Base-by-base conservation (phyloP, 1,140 invertebrate genomes). In the Drosophila pachea region DNA sequence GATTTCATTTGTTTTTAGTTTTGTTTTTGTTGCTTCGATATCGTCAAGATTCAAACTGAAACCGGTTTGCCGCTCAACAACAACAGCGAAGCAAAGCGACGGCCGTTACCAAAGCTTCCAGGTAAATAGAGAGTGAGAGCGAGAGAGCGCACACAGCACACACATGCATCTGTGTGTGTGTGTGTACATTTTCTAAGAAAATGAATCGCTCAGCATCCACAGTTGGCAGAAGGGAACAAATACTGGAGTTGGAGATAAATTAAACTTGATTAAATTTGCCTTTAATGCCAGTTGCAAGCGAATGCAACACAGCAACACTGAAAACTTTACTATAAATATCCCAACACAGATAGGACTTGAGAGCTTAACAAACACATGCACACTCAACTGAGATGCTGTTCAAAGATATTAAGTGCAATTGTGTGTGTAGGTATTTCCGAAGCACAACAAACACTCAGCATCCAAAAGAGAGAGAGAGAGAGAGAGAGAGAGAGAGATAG, bases 101-200 rank as follows among this genome's bases (percentile, higher is more conserved):
- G 64, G 72, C 42, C 73, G 78, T 73, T 59, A 70, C 75, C 60
- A 63, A 73, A 69, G 68, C 69, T 76, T 42, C 22, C 31, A 70
- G 42, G 45, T 36, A 66, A 68, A 73, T 58, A 43, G 59, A 70
- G 65, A 73, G 64, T 33, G 45, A 65, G 66, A 65, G 64, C 32
- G 50, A 76, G 66, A 62, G 42, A 47, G 42, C 43, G 38, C 29
- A 35, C 64, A 38, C 36, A 40, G 52, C 52, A 63, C 42, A 29
- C 35, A 61, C 48, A 72, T 61, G 5, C 38, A 62, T 59, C 12
- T 49, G 53, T 36, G 54, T 53, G 55, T 62, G 52, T 78, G 14
- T 60, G 56, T 59, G 63, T 56, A 49, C 69, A 82, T 82, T 77
- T 82, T 64, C 68, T 48, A 73, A 68, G 78, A 83, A 83, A 83